Evolutionary conservation across 2,797 vertebrate species (phyloP).

Genomic region (Monodelphis domestica): DNA sequence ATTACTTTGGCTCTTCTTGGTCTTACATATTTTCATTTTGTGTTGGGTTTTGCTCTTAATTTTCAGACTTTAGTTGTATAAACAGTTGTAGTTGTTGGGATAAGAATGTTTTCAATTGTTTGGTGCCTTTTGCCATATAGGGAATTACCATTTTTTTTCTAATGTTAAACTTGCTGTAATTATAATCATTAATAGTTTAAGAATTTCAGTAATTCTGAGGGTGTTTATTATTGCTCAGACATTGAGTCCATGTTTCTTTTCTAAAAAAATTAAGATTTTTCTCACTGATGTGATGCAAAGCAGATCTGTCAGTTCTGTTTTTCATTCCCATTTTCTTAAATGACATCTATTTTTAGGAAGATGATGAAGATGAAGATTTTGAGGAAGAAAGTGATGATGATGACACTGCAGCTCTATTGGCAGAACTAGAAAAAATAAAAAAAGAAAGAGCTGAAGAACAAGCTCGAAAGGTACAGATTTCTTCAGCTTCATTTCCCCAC

Average conservation of each 20-base stretch:
- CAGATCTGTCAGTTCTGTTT: not conserved
- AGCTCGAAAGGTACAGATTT: conserved; percentile 92
- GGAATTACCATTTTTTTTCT: not conserved
- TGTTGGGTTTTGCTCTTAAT: not conserved
- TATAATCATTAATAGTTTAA: not conserved
- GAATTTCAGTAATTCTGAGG: not conserved
- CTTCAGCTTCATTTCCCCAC: not conserved
- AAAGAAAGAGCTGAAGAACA: conserved; percentile 98
- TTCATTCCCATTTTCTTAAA: not conserved
- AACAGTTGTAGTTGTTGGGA: conserved; percentile 9
- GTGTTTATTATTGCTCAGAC: not conserved
- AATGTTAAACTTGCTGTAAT: not conserved
- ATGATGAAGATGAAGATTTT: conserved; percentile 93
- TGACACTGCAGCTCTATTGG: conserved; percentile 97
- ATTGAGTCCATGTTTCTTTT: conserved; percentile 4
- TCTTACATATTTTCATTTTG: not conserved
- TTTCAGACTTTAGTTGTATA: conserved; percentile 38
- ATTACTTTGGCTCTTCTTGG: not conserved
- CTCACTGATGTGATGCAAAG: not conserved
- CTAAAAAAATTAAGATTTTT: conserved; percentile 28
- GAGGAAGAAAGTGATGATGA: conserved; percentile 95
- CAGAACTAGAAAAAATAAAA: conserved; percentile 98
- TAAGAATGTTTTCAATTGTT: not conserved
- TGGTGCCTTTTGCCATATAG: conserved; percentile 30
- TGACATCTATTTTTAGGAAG: conserved; percentile 78